Evolutionary conservation across 1,140 invertebrate genomes (phyloP).

Genomic region (Stenopsyche tienmushanensis): DNA sequence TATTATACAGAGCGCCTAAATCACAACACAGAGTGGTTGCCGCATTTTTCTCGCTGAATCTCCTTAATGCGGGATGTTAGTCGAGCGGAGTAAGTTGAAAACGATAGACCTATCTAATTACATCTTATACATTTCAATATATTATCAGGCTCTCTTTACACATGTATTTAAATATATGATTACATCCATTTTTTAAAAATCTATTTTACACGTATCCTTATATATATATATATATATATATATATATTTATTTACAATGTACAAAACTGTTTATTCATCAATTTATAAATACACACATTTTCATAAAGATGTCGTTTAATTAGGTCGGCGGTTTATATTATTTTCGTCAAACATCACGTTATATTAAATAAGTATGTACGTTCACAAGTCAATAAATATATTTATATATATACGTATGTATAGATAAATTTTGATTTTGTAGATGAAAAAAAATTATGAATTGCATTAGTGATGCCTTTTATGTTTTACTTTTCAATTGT

Average conservation of each 20-base stretch:
- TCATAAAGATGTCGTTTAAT: too few species aligned
- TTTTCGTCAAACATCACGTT: too few species aligned
- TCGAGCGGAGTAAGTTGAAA: constrained; percentile 25
- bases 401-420: too few species aligned
- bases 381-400: too few species aligned
- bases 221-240: background rate
- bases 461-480: too few species aligned
- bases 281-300: background rate
- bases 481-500: too few species aligned
- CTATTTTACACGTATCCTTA: background rate
- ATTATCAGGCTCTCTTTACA: constrained; percentile 5
- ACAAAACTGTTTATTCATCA: background rate
- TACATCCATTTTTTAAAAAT: background rate
- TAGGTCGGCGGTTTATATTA: too few species aligned
- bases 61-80: constrained; percentile 5
- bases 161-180: background rate
- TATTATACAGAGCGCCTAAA: constrained; percentile 36
- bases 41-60: background rate
- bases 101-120: constrained; percentile 31
- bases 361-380: too few species aligned
- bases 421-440: too few species aligned
- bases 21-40: constrained; percentile 43
- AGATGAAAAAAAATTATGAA: too few species aligned
- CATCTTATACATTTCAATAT: constrained; percentile 11
- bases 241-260: constrained; percentile 7